A percentile compares a stretch with the other conserved stretches of the same genome.
Conservation (phyloP, 2,113 vertebrate species). For the Oreochromis spilurus region DNA sequence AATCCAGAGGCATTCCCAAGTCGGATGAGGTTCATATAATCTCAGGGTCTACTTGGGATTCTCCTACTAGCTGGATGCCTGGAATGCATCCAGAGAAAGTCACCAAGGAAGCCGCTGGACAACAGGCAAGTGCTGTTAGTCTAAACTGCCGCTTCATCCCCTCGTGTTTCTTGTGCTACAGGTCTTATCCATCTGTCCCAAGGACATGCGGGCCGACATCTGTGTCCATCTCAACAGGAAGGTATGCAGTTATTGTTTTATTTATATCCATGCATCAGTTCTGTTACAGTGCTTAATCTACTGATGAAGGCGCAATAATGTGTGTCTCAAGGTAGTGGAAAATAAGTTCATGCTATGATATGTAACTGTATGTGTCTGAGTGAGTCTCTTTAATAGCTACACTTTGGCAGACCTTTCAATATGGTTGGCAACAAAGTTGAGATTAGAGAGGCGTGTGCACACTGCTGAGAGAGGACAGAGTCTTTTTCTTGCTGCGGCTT, state of each 20-base stretch:
- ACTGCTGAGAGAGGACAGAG: background rate
- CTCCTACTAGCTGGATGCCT: background rate
- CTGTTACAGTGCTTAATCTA: background rate
- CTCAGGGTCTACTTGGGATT: background rate
- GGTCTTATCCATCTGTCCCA: constrained; percentile 96
- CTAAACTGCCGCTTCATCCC: background rate
- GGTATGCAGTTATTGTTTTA: constrained; percentile 22
- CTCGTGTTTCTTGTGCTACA: constrained; percentile 37
- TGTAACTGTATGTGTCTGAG: background rate
- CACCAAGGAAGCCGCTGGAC: background rate
- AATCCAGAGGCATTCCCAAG: background rate
- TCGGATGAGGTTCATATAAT: background rate
- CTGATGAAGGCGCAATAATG: fast-evolving
- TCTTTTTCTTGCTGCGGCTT: background rate
- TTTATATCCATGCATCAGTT: background rate
- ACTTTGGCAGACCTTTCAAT: background rate
- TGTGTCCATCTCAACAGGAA: constrained; percentile 95
- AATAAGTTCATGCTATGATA: background rate
- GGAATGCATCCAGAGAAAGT: background rate
- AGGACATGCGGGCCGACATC: constrained; percentile 97
- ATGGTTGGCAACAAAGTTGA: background rate
- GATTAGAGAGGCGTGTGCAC: background rate
- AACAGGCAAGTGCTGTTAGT: background rate
- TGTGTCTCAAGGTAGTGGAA: background rate
- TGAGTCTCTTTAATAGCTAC: background rate